Percentiles rank a stretch among this genome's conserved stretches.
phyloP scores from a whole-genome alignment of 2,797 vertebrate species.

The Onychomys arenicola region DNA sequence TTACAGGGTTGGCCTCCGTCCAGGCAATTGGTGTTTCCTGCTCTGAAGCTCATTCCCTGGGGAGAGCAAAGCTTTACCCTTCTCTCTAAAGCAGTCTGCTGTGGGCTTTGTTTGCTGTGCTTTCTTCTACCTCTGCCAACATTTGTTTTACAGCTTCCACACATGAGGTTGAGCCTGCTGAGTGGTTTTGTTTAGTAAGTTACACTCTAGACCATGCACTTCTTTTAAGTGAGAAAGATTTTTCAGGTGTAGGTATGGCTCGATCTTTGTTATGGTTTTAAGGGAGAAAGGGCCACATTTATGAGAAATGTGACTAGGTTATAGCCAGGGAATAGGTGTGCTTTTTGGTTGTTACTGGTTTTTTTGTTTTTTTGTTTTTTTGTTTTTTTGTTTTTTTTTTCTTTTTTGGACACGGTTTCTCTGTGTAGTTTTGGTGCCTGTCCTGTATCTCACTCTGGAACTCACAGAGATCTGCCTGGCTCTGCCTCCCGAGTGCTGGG shows the following conservation, averaged over 20 bases:
- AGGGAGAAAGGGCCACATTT: slow-evolving; percentile 29
- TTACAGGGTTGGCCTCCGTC: slow-evolving; percentile 70
- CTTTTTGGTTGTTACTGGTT: no score
- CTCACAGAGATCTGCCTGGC: no score
- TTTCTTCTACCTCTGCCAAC: neutral
- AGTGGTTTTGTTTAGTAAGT: slow-evolving; percentile 53
- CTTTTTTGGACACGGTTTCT: no score
- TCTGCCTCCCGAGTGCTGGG: no score
- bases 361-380: no score
- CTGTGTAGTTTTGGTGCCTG: no score
- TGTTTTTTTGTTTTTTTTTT: no score
- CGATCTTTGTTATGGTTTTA: slow-evolving; percentile 39
- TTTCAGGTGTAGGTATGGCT: slow-evolving; percentile 53
- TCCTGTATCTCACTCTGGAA: no score
- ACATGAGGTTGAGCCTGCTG: neutral
- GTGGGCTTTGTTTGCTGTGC: slow-evolving; percentile 57
- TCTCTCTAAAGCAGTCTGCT: slow-evolving; percentile 41
- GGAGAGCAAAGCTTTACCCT: slow-evolving; percentile 47
- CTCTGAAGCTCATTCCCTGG: neutral
- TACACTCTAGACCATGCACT: neutral
- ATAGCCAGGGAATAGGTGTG: neutral
- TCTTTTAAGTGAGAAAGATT: slow-evolving; percentile 56
- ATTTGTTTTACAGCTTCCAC: slow-evolving; percentile 37
- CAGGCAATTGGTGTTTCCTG: slow-evolving; percentile 61
- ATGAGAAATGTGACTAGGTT: neutral